phyloP scores from a whole-genome alignment of 2,113 vertebrate genomes.

The Nettapus auritus region DNA sequence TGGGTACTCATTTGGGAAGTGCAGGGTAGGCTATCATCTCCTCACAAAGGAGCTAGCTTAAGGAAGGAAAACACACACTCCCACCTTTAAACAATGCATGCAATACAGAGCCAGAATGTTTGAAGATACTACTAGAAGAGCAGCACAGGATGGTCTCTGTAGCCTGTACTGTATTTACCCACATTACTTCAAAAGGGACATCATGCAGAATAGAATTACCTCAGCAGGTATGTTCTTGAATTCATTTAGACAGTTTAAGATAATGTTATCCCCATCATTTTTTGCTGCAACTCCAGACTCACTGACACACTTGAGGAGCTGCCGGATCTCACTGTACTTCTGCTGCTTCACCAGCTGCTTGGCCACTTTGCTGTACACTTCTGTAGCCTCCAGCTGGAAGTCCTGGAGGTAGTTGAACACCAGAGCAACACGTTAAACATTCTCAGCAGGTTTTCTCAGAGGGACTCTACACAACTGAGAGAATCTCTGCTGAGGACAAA shows the following conservation, averaged over 20 bases:
- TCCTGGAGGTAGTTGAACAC: conserved; percentile 77
- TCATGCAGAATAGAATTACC: conserved; percentile 68
- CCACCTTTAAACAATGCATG: not conserved
- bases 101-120: not conserved
- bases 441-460: not conserved
- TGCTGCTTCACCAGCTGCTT: conserved; percentile 85
- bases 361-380: conserved; percentile 88
- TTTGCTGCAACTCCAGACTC: conserved; percentile 92
- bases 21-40: not conserved
- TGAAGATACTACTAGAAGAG: not conserved
- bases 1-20: not conserved
- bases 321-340: conserved; percentile 87
- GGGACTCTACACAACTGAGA: not conserved
- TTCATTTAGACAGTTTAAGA: conserved; percentile 87
- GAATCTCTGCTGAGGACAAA: not conserved
- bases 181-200: not conserved
- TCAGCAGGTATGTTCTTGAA: conserved; percentile 87
- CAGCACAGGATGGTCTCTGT: not conserved
- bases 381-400: conserved; percentile 92
- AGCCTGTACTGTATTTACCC: not conserved
- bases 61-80: not conserved
- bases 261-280: conserved; percentile 90
- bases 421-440: not conserved
- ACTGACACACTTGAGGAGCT: conserved; percentile 93
- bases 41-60: not conserved